Evolutionary conservation across 2,113 vertebrate species (phyloP).

Genomic region (Baryphthengus martii): DNA sequence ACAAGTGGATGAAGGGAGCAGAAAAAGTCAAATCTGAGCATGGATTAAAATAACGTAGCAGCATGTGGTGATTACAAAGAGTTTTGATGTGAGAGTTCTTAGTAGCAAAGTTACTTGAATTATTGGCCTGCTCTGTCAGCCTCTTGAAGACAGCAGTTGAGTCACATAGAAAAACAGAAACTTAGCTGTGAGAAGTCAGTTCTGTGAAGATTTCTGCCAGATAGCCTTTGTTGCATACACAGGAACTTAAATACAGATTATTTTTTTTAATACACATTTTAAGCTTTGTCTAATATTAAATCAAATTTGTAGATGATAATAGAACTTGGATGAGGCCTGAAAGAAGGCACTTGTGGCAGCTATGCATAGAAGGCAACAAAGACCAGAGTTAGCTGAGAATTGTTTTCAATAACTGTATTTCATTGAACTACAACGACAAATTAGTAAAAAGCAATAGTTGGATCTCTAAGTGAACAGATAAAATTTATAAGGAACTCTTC

Average conservation of each 20-base stretch:
- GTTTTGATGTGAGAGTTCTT: neutral
- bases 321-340: neutral
- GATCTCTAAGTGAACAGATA: neutral
- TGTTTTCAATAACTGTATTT: too few relatives aligned
- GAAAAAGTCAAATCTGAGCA: neutral
- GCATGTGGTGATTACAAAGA: neutral
- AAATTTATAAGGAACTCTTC: neutral
- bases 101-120: neutral
- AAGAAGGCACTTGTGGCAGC: neutral
- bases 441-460: neutral
- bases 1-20: neutral
- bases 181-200: neutral
- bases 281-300: neutral
- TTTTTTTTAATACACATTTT: neutral
- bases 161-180: neutral
- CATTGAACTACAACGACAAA: neutral
- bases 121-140: neutral
- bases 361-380: neutral
- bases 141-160: too few relatives aligned
- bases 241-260: neutral
- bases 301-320: neutral
- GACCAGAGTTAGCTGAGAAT: neutral
- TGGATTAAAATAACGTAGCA: neutral
- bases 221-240: rapidly evolving
- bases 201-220: neutral